Percentiles rank a stretch among this genome's conserved stretches.
Evolutionary conservation across 2,113 vertebrate genomes (phyloP).

Genomic region (Capra hircus): DNA sequence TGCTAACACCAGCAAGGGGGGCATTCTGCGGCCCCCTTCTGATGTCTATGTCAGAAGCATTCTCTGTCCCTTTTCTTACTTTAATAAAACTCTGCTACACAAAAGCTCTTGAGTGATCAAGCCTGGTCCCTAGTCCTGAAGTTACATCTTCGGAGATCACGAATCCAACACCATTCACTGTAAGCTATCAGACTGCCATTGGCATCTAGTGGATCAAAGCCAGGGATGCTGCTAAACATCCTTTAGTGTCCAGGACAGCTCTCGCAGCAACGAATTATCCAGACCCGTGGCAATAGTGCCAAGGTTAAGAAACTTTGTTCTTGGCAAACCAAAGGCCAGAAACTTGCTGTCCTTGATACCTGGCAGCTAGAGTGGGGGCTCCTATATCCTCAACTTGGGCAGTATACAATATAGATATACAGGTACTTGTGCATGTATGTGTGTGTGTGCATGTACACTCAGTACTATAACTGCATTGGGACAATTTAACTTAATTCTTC

Average conservation of each 20-base stretch:
- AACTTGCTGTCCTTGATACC: background rate
- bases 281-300: background rate
- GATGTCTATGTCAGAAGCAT: background rate
- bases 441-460: background rate
- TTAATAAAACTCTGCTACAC: background rate
- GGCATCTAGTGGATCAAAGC: background rate
- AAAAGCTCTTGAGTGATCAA: background rate
- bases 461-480: background rate
- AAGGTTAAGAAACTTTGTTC: background rate
- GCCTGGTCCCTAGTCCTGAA: background rate
- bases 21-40: background rate
- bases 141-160: background rate
- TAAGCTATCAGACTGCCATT: background rate
- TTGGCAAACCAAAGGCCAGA: background rate
- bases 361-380: background rate
- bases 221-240: background rate
- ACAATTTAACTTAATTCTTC: background rate
- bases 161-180: background rate
- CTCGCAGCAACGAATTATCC: background rate
- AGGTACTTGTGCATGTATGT: background rate
- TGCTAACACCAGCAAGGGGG: background rate
- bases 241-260: background rate
- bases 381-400: background rate
- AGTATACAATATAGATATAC: no score
- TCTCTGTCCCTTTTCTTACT: background rate